A percentile compares a stretch with the other conserved stretches of the same genome.
Conservation (phyloP, 2,888 invertebrate genomes). For the Globia sparganii region DNA sequence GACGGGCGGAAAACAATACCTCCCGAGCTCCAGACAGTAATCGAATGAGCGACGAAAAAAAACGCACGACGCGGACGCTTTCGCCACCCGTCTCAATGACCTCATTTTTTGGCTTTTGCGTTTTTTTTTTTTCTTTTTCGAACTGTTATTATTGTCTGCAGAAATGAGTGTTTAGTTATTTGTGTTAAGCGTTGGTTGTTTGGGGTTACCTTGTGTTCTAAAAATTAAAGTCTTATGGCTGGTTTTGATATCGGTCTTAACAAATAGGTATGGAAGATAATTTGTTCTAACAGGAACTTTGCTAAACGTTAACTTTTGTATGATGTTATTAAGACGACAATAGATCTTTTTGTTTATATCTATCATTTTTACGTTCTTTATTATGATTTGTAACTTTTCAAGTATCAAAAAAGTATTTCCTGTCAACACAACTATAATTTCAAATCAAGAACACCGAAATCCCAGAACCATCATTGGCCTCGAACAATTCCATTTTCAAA, state of each 20-base stretch:
- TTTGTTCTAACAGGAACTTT: neutral
- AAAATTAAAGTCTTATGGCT: neutral
- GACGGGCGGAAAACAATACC: conserved; percentile 57
- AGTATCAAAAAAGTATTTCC: neutral
- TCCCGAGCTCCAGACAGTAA: conserved; percentile 61
- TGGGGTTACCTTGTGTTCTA: neutral
- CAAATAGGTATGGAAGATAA: neutral
- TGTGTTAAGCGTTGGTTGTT: neutral
- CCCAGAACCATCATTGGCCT: neutral
- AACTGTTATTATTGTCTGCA: conserved; percentile 38
- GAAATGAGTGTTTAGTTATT: conserved; percentile 21
- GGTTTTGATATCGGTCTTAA: neutral
- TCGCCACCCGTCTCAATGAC: conserved; percentile 59
- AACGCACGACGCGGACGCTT: conserved; percentile 45
- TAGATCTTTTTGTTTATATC: neutral
- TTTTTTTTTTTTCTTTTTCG: conserved; percentile 7
- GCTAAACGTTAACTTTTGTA: too few species aligned
- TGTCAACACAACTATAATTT: conserved; percentile 9
- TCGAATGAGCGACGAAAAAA: conserved; percentile 61
- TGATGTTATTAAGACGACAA: neutral
- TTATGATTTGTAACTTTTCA: neutral
- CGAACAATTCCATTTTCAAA: conserved; percentile 45
- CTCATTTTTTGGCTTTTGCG: conserved; percentile 56
- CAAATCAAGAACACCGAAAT: conserved; percentile 37
- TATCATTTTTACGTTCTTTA: neutral